A percentile compares a stretch with the other conserved stretches of the same genome.
phyloP scores from a whole-genome alignment of 1,140 invertebrate genomes.

The Drosophila asahinai region DNA sequence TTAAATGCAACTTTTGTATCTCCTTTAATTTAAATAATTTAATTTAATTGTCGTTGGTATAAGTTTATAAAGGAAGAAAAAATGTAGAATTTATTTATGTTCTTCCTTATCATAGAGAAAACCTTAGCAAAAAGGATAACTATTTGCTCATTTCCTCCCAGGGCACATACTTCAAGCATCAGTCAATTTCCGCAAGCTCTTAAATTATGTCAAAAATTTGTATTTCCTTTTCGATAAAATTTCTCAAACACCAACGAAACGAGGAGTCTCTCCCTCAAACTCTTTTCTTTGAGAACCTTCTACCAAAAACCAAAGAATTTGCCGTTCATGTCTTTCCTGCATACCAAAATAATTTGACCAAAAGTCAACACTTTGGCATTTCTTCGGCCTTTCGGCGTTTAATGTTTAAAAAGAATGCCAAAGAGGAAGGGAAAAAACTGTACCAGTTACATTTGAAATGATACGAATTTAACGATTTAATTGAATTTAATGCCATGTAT shows the following conservation, averaged over 20 bases:
- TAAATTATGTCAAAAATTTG: conserved; percentile 44
- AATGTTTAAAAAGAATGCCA: conserved; percentile 11
- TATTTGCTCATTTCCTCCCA: conserved; percentile 6
- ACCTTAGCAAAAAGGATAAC: neutral
- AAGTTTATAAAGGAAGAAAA: too few species aligned
- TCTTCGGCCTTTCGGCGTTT: conserved; percentile 6
- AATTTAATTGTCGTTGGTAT: too few species aligned
- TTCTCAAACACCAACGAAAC: conserved; percentile 24
- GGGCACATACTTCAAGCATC: conserved; percentile 1
- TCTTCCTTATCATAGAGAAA: neutral
- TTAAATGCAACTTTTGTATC: neutral
- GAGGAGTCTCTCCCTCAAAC: neutral
- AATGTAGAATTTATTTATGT: neutral
- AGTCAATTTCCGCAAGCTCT: conserved; percentile 24
- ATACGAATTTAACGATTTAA: conserved; percentile 34
- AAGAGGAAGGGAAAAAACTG: conserved; percentile 21
- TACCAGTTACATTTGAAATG: conserved; percentile 67
- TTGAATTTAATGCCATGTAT: conserved; percentile 42
- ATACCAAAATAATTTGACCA: conserved; percentile 66
- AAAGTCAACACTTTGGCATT: conserved; percentile 66
- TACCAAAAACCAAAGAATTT: conserved; percentile 44
- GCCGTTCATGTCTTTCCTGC: conserved; percentile 54
- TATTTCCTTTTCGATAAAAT: conserved; percentile 47
- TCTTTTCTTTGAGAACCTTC: conserved; percentile 17
- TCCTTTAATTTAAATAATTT: too few species aligned